Conservation (phyloP, 1,140 invertebrate genomes). For the Halotydeus destructor region DNA sequence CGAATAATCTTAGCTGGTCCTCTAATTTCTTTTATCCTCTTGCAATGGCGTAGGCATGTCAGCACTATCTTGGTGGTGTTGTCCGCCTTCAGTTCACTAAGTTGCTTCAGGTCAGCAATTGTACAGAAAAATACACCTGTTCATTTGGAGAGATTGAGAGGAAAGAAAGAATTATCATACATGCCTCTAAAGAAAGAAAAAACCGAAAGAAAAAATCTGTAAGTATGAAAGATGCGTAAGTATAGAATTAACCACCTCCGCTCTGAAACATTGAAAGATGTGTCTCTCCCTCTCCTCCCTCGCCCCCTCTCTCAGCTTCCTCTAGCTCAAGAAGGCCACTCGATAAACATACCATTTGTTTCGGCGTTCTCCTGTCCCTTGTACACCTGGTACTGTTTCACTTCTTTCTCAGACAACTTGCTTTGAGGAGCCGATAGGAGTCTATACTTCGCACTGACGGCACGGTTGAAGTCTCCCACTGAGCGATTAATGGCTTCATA, state of each 20-base stretch:
- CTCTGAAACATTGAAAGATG: too few relatives aligned
- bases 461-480: slow-evolving; percentile 2
- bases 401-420: slow-evolving; percentile 2
- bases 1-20: slow-evolving; percentile 10
- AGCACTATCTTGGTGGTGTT: slow-evolving; percentile 7
- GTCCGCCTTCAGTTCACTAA: slow-evolving; percentile 9
- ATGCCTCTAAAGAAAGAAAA: not conserved
- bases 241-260: too few relatives aligned
- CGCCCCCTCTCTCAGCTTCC: too few relatives aligned
- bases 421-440: not conserved
- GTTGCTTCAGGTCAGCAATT: slow-evolving; percentile 10
- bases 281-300: too few relatives aligned
- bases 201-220: too few relatives aligned
- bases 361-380: slow-evolving; percentile 11
- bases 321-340: not conserved
- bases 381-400: slow-evolving; percentile 7
- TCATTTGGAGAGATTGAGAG: not conserved
- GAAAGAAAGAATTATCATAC: slow-evolving; percentile 3
- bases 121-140: slow-evolving; percentile 10
- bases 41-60: slow-evolving; percentile 12
- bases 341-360: slow-evolving; percentile 6
- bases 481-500: slow-evolving; percentile 6
- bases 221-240: too few relatives aligned
- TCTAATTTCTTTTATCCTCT: slow-evolving; percentile 13
- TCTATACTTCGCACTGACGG: slow-evolving; percentile 9